Base-by-base conservation (phyloP, 2,797 vertebrate species). In the Gadopsis marmoratus region DNA sequence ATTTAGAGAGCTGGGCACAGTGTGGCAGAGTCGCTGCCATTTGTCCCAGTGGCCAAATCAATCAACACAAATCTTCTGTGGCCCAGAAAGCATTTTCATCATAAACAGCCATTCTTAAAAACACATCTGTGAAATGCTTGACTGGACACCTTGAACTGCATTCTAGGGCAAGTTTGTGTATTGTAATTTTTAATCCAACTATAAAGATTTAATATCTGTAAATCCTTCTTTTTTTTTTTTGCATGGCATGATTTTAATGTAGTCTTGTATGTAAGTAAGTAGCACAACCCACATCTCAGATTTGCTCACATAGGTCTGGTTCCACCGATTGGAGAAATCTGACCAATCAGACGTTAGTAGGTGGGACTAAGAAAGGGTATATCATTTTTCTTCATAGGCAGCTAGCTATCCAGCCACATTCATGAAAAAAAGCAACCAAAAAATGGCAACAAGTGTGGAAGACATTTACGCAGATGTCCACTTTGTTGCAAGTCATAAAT, bases 341-440 rank as follows among this genome's bases (percentile, higher is more conserved):
- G 29, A 47, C 26, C n/a, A 5, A 39, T 61, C 31, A 41, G 59
- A 23, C 12, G 0, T 54, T 19, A 26, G 19, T 12, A 21, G 2
- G 13, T 4, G 16, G 9, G 54, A 54, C 33, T 17, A 26, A 68
- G 13, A 71, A 39, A 58, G n/a, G 6, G 19, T 53, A 54, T 19
- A 16, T 43, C 29, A 45, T 64, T 41, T 73, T 43, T 21, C 43
- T 71, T 53, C 4, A 60, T 13, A n/a, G 68, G n/a, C 6, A 48
- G 6, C 11, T 56, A 16, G 35, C 35, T 19, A 41, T 4, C 4
- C 56, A 14, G 10, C 35, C 13, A 50, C 4, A 71, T 14, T n/a
- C 50, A 77, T 68, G 17, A 37, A 63, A 56, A 63, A 31, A 31
- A 48, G 26, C 31, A 37, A 39, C 7, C 37, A 11, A 26, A 35